Base-by-base conservation (phyloP, 2,888 invertebrate species). In the Sepioteuthis lessoniana region DNA sequence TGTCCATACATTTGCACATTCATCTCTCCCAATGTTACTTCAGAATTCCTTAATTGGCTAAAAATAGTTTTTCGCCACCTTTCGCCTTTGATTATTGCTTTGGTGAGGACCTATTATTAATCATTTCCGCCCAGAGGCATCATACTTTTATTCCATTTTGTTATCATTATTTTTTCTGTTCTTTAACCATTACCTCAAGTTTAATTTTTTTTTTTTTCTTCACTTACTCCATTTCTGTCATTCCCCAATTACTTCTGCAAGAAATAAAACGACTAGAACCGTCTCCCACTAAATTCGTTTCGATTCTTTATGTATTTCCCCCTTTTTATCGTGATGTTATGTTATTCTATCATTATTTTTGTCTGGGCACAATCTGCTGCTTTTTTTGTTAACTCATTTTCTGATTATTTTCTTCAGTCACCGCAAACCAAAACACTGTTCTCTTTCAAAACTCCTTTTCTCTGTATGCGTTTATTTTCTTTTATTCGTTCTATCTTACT, bases 81-180 rank as follows among this genome's bases (percentile, higher is more conserved):
- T 60, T 60, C 31, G 60, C 76, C 76, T 76, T 76, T 76, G 76
- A 76, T 76, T 76, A 76, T 76, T 76, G 35, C 76, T 76, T 76
- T 76, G 76, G 76, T 76, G 76, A 10, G n/a, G n/a, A 76, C 76
- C 76, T 76, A 76, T 76, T 76, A 76, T 76, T 76, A 76, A 76
- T 76, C 76, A 76, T 76, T 76, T 35, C 76, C n/a, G 76, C 13
- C 76, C n/a, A n/a, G 3, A n/a, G 35, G 76, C 76, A 76, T 76
- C 76, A 16, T 76, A 76, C 76, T 76, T 76, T 76, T 35, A 35
- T 76, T 35, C 76, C 16, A n/a, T 76, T 76, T 76, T 76, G n/a
- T n/a, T 35, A 76, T 35, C n/a, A 76, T 76, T 35, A 76, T 76
- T 35, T 76, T 60, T 76, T n/a, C 76, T 35, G 4, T n/a, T 76